Conservation (phyloP, 2,113 vertebrate species). For the Ochotona princeps region DNA sequence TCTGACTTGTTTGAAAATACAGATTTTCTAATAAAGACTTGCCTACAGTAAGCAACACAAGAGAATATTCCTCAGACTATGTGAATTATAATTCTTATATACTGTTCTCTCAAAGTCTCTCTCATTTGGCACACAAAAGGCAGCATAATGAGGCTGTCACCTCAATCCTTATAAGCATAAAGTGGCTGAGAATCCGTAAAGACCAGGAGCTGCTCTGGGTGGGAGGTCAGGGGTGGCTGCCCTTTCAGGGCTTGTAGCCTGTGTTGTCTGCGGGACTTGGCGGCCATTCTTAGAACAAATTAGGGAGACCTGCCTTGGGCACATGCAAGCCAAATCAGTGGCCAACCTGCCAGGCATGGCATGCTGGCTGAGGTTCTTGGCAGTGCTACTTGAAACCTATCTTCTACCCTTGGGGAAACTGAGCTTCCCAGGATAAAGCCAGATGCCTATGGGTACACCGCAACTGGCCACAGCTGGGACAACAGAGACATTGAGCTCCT, state of each 20-base stretch:
- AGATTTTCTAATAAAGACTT: not conserved
- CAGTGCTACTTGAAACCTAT: not conserved
- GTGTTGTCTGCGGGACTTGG: constrained; percentile 50
- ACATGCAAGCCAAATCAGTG: not conserved
- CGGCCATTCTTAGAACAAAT: not conserved
- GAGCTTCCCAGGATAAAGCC: not conserved
- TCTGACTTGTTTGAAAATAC: not conserved
- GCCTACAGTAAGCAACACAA: not conserved
- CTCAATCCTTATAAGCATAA: constrained; percentile 66
- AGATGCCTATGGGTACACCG: not conserved
- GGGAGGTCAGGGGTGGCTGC: not conserved
- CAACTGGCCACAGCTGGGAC: not conserved
- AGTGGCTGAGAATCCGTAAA: constrained; percentile 69
- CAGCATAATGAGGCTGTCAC: not conserved
- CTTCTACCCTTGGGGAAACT: not conserved
- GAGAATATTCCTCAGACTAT: not conserved
- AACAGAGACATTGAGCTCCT: not conserved
- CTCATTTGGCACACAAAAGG: not conserved
- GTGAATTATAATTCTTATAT: not conserved
- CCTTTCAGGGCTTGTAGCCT: constrained; percentile 61
- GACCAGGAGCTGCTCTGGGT: constrained; percentile 66
- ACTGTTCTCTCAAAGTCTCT: not conserved
- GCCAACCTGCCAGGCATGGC: not conserved
- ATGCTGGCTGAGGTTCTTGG: not conserved
- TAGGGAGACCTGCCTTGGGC: not conserved